Conservation (phyloP, 1,140 invertebrate genomes). For the Rhizoglyphus robini region DNA sequence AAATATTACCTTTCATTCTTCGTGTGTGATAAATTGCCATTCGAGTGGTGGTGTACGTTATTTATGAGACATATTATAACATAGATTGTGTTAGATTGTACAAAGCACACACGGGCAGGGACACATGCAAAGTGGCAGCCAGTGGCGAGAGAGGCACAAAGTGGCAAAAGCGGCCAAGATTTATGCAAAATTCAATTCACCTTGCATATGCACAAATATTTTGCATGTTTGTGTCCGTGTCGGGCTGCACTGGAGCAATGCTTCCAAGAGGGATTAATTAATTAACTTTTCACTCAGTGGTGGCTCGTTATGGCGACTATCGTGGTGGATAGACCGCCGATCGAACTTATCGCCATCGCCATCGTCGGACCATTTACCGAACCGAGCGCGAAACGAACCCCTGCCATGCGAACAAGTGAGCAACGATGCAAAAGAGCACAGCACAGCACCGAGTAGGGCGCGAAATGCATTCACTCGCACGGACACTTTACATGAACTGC, state of each 20-base stretch:
- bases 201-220: background rate
- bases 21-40: too few species aligned
- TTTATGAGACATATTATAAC: too few species aligned
- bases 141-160: too few species aligned
- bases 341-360: background rate
- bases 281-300: background rate
- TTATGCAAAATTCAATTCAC: slow-evolving; percentile 2
- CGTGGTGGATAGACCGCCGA: background rate
- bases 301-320: background rate
- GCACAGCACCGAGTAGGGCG: background rate
- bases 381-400: background rate
- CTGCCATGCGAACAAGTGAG: background rate
- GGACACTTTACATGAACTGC: background rate
- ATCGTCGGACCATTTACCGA: background rate
- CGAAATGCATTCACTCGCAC: background rate
- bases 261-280: slow-evolving; percentile 3
- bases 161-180: background rate
- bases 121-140: too few species aligned
- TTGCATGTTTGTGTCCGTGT: background rate
- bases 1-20: too few species aligned
- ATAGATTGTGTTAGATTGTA: too few species aligned
- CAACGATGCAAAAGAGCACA: background rate
- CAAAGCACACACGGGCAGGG: too few species aligned
- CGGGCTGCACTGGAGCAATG: background rate
- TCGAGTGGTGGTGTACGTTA: too few species aligned